Percentiles rank a stretch among this genome's conserved stretches.
phyloP scores from a whole-genome alignment of 2,113 vertebrate genomes.

The Halichoerus grypus region DNA sequence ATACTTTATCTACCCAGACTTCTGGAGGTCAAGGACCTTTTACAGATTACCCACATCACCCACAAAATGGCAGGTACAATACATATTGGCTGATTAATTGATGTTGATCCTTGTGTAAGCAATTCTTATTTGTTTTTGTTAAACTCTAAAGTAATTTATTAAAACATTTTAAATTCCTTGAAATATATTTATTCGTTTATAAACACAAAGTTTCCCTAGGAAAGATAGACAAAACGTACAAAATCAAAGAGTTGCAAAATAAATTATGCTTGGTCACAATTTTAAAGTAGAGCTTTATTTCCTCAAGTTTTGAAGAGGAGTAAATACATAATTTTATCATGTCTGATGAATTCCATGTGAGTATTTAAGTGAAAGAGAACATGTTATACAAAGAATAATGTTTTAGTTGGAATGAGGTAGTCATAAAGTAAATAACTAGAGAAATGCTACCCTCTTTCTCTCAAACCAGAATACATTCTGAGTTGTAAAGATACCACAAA shows the following conservation, averaged over 20 bases:
- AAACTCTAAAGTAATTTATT: slow-evolving; percentile 25
- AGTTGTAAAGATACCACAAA: not conserved
- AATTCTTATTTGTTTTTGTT: slow-evolving; percentile 31
- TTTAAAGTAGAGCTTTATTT: not conserved
- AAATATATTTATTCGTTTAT: not conserved
- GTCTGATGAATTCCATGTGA: slow-evolving; percentile 58
- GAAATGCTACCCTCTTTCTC: not conserved
- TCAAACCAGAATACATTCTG: not conserved
- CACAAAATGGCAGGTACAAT: not conserved
- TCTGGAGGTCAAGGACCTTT: not conserved
- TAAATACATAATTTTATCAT: slow-evolving; percentile 20
- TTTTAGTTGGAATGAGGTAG: slow-evolving; percentile 45
- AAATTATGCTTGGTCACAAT: not conserved
- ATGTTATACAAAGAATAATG: slow-evolving; percentile 40
- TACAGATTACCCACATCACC: not conserved
- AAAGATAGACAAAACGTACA: not conserved
- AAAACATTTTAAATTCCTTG: not conserved
- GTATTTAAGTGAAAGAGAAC: slow-evolving; percentile 47
- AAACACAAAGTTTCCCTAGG: not conserved
- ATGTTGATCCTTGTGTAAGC: not conserved
- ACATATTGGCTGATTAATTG: slow-evolving; percentile 3
- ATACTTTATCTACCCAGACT: not conserved
- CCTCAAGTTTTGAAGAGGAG: slow-evolving; percentile 25
- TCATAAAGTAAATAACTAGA: slow-evolving; percentile 23
- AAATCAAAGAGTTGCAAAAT: not conserved